Evolutionary conservation across 1,140 invertebrate genomes (phyloP).

Genomic region (Leptinotarsa undecemlineata): DNA sequence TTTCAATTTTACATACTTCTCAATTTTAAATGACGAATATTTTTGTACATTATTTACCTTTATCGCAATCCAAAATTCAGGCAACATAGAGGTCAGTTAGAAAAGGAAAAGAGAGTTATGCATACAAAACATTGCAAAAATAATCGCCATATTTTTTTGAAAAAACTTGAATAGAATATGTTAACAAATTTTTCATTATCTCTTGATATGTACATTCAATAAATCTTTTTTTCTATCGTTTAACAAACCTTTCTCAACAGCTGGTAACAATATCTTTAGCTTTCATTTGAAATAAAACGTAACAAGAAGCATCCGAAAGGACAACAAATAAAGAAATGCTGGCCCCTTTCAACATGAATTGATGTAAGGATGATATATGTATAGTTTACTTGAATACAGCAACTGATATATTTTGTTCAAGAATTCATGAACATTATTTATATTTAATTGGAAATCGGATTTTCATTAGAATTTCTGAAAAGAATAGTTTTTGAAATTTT

Average conservation of each 20-base stretch:
- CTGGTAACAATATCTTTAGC: background rate
- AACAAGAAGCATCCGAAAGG: background rate
- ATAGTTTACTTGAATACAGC: no score
- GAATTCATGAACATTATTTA: background rate
- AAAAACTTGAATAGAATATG: background rate
- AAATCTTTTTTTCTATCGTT: background rate
- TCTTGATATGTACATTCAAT: constrained; percentile 15
- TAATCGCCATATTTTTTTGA: background rate
- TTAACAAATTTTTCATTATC: background rate
- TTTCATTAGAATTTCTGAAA: no score
- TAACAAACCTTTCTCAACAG: background rate
- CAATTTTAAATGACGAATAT: background rate
- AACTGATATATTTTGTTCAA: no score
- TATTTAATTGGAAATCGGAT: no score
- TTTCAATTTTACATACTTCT: background rate
- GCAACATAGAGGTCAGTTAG: background rate
- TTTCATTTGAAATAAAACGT: background rate
- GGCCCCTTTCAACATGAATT: constrained; percentile 13
- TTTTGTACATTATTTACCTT: background rate
- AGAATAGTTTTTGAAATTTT: no score
- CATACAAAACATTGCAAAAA: background rate
- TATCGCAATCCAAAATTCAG: background rate
- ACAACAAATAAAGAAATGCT: background rate
- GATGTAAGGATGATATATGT: background rate
- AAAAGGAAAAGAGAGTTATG: constrained; percentile 1